Evolutionary conservation across 2,113 vertebrate genomes (phyloP).

Genomic region (Myxocyprinus asiaticus): DNA sequence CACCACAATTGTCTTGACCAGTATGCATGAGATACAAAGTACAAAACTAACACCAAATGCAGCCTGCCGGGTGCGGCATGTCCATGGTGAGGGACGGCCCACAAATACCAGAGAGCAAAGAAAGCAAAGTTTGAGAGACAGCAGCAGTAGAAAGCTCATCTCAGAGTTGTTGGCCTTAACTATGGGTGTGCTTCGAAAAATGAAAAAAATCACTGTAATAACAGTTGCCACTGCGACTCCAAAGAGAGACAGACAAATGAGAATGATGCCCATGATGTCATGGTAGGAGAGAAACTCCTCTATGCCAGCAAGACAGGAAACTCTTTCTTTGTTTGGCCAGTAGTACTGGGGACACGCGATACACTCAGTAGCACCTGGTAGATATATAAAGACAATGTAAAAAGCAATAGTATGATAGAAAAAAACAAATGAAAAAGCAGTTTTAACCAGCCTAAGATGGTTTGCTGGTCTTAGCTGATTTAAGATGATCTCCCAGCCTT

Average conservation of each 20-base stretch:
- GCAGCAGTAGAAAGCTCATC: constrained; percentile 74
- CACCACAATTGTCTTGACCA: constrained; percentile 76
- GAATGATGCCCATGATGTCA: constrained; percentile 72
- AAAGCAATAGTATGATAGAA: too few relatives aligned
- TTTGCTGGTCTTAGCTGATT: too few relatives aligned
- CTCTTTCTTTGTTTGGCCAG: constrained; percentile 70
- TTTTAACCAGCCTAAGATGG: too few relatives aligned
- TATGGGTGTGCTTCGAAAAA: constrained; percentile 68
- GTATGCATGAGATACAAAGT: constrained; percentile 76
- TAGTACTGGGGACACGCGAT: constrained; percentile 68
- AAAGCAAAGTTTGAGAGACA: constrained; percentile 75
- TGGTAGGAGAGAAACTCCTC: constrained; percentile 74
- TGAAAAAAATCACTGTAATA: constrained; percentile 64
- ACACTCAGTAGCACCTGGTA: constrained; percentile 71
- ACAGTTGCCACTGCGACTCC: constrained; percentile 64
- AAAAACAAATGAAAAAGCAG: too few relatives aligned
- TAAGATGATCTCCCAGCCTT: too few relatives aligned
- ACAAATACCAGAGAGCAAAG: constrained; percentile 73
- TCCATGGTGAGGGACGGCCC: constrained; percentile 68
- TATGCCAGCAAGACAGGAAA: constrained; percentile 65
- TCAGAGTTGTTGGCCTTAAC: constrained; percentile 78
- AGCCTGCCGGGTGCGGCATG: constrained; percentile 68
- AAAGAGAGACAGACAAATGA: constrained; percentile 64
- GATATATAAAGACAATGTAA: constrained; percentile 39
- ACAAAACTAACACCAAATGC: constrained; percentile 76